phyloP scores from a whole-genome alignment of 2,797 vertebrate species.

The Sarcoramphus papa region DNA sequence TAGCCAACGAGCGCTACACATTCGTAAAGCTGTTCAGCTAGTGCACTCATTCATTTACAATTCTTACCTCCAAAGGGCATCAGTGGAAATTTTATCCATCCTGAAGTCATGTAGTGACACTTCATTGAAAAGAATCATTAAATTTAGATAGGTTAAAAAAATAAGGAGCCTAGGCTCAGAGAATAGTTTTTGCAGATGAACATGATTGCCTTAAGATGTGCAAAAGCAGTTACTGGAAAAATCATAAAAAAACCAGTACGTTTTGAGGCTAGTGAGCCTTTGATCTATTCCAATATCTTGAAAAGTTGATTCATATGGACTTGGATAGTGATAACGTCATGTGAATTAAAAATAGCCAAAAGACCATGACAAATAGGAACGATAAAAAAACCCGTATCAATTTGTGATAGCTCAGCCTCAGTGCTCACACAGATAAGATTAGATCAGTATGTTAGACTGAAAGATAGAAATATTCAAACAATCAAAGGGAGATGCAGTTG shows the following conservation, averaged over 20 bases:
- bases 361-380: background rate
- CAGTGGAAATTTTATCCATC: background rate
- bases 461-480: background rate
- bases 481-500: background rate
- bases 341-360: background rate
- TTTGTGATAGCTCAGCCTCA: background rate
- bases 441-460: background rate
- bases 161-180: background rate
- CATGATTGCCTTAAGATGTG: background rate
- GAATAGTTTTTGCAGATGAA: background rate
- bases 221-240: background rate
- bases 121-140: background rate
- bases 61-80: background rate
- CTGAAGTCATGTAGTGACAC: background rate
- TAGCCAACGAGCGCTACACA: fast-evolving
- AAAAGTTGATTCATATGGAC: background rate
- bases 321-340: background rate
- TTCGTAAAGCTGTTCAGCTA: background rate
- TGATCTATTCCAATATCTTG: background rate
- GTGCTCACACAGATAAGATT: background rate
- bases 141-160: background rate
- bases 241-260: background rate
- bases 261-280: background rate
- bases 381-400: background rate
- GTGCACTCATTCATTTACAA: background rate